Base-by-base conservation (phyloP, 1,140 invertebrate genomes). In the Bombus picipes region DNA sequence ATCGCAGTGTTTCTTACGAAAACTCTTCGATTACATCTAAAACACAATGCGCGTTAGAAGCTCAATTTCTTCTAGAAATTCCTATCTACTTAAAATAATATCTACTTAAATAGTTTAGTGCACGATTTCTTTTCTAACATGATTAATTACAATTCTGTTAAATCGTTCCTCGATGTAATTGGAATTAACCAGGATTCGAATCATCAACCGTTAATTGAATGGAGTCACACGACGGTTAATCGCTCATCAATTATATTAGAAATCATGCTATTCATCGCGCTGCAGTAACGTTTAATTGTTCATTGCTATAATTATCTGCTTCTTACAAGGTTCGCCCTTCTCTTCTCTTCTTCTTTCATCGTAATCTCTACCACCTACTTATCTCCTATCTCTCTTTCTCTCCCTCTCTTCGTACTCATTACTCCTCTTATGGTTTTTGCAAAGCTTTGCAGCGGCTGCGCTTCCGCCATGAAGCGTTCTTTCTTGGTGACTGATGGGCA, bases 401-500 rank as follows among this genome's bases (percentile, higher is more conserved):
- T 25, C 25, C 74, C 28, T 74, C 18, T 34, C 57, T 78, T 73
- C 65, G 65, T 62, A 70, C 41, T 72, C 62, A 39, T 39, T 73
- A 59, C 43, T 86, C 57, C 53, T 73, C 47, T 57, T 59, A 12
- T 65, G 81, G 43, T 83, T 89, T 88, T 89, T 85, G 59, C 37
- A 72, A 81, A 83, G 59, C 65, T 81, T 78, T 41, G 25, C 68
- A 10, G 2, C n/a, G 68, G 25, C 59, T 87, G 37, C 62, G 73
- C 34, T 85, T 79, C 68, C 53, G n/a, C 70, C 83, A 71, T 41
- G 76, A 43, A 75, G 59, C 89, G 62, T 88, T 91, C 87, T 85
- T 87, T 87, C 85, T 83, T 70, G 82, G 53, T 88, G 83, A 91
- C 87, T 91, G 89, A 91, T 91, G 80, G 83, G 73, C 81, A 79